Evolutionary conservation across 2,888 invertebrate species (phyloP), one percentile per base, ranked within the genome.

Genomic region (Digitonthophagus gazella): DNA sequence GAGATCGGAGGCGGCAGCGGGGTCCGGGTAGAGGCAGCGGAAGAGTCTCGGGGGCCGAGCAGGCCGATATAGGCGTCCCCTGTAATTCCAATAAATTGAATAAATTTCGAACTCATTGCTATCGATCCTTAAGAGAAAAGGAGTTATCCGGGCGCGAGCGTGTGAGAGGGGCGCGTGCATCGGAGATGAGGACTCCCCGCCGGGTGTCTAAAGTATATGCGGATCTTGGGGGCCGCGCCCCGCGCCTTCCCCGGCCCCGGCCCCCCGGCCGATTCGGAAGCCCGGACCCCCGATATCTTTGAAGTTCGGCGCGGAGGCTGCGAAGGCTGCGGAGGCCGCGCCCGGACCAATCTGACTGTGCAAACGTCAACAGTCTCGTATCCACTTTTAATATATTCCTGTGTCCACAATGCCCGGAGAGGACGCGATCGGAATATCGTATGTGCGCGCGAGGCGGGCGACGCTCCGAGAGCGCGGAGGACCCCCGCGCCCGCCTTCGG

Each of bases 311-410:
- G 65, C 19, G 63, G 16, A 61, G 20, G 16, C 67, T 55, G 20
- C 63, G 28, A 16, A 58, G 64, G 19, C 58, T 19, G 67, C 61
- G 57, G 68, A 64, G 65, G 65, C 64, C 63, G 67, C 64, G 28
- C 56, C 65, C 68, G 65, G 67, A 68, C 67, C 70, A 70, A 70
- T 70, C 70, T 70, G 70, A 68, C 79, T 80, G 79, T 80, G 79
- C 80, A 80, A 81, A 81, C 80, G 82, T 82, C 82, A 81, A 82
- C 81, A 81, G 78, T 80, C 78, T 79, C 61, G 80, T 80, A 82
- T 82, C 81, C 80, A 80, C 80, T 82, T 82, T 82, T 82, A 82
- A 82, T 82, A 82, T 82, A 82, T 82, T 81, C 82, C 79, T 81
- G 80, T 81, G 82, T 82, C 82, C 82, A 82, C 81, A 81, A 81